Evolutionary conservation across 2,888 invertebrate species (phyloP), one percentile per base, ranked within the genome.

Genomic region (Drosophila parthenogenetica): DNA sequence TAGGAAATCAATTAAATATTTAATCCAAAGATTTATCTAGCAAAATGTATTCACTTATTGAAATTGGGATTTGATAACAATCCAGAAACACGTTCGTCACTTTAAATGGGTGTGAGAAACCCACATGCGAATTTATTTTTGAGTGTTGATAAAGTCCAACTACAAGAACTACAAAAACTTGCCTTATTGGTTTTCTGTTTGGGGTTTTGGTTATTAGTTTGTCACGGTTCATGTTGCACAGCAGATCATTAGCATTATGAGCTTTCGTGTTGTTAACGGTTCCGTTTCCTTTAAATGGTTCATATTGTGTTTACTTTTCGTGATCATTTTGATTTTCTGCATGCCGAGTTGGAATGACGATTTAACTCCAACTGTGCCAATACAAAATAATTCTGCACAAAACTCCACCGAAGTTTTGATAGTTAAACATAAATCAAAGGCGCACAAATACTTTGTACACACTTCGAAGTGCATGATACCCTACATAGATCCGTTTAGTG

Each of bases 401-500:
- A 2, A 10, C 14, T 5, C 35, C 2, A 8, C 0, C 0, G 11
- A 3, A 5, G 13, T 10, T 2, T 8, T 11, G n/a, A 4, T 5
- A 10, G 10, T 5, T 5, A 2, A 2, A 7, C 10, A n/a, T 13
- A 35, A 16, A 1, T 5, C 5, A 0, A 40, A 10, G 2, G 0
- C 14, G 11, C 50, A 60, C n/a, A 37, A 66, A 4, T 83, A 67
- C 45, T 81, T 55, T 66, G 90, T 91, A 17, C 82, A 93, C 91
- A 94, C 93, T 78, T 90, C 93, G 14, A 93, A 93, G 78, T 95
- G 95, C 82, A 93, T 93, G 79, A 95, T 95, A 87, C 93, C 94
- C n/a, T 93, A 94, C 61, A 80, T 94, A 66, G 93, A 94, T 80
- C 93, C 94, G 3, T 94, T 94, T 73, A 93, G 94, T 42, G 39